Evolutionary conservation across 2,113 vertebrate species (phyloP).

Genomic region (Gallinago undulata): DNA sequence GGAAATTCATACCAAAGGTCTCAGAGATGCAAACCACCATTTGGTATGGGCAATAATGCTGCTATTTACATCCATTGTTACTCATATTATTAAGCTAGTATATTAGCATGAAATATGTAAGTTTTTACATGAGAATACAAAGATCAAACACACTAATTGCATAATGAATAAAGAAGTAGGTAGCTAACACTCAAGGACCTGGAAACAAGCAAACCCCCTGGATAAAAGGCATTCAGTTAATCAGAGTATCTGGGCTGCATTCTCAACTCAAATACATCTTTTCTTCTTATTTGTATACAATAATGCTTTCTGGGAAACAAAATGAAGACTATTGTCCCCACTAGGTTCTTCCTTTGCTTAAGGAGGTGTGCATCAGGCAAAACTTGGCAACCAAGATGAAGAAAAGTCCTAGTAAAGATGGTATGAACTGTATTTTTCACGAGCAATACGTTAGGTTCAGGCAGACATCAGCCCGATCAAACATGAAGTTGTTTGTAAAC

Average conservation of each 20-base stretch:
- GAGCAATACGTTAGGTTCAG: neutral
- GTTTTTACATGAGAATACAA: neutral
- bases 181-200: constrained; percentile 1
- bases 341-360: neutral
- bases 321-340: neutral
- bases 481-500: neutral
- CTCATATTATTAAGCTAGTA: neutral
- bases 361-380: neutral
- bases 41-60: neutral
- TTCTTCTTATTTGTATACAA: neutral
- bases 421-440: neutral
- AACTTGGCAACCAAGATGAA: neutral
- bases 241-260: neutral
- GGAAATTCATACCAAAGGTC: constrained; percentile 14
- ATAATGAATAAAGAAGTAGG: neutral
- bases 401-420: neutral
- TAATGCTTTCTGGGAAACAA: neutral
- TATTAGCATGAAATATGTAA: neutral
- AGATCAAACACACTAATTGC: neutral
- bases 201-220: neutral
- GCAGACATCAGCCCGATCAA: neutral
- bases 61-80: neutral
- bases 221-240: neutral
- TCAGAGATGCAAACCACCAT: neutral
- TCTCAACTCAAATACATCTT: neutral